Evolutionary conservation across 2,113 vertebrate genomes (phyloP).

Genomic region (Chascanopsetta lugubris): DNA sequence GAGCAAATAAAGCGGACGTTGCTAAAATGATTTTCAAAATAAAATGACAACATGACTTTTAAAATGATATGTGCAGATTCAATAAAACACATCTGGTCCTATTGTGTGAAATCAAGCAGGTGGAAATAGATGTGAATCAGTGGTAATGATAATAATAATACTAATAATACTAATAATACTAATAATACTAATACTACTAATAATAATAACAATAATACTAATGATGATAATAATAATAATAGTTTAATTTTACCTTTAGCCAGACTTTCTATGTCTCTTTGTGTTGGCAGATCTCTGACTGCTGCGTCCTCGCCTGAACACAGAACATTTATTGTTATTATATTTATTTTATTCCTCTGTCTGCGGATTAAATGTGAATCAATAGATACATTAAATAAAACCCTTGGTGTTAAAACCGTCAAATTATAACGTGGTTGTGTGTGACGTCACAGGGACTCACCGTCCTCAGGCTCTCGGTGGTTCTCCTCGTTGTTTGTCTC

Average conservation of each 20-base stretch:
- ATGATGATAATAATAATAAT: slow-evolving; percentile 2
- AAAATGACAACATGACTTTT: background rate
- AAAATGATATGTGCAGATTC: too few relatives aligned
- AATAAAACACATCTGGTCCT: too few relatives aligned
- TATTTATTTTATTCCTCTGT: too few relatives aligned
- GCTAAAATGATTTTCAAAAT: background rate
- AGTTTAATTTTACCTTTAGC: slow-evolving; percentile 88
- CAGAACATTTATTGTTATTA: slow-evolving; percentile 36
- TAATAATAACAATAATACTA: slow-evolving; percentile 17
- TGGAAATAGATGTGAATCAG: background rate
- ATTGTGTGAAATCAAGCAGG: background rate
- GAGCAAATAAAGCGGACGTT: background rate
- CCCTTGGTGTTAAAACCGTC: too few relatives aligned
- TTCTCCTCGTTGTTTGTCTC: slow-evolving; percentile 89
- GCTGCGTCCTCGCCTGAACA: slow-evolving; percentile 85
- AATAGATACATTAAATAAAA: too few relatives aligned
- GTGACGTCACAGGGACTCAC: slow-evolving; percentile 66
- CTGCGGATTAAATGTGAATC: background rate
- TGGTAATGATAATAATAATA: slow-evolving; percentile 14
- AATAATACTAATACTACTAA: too few relatives aligned
- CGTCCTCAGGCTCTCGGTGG: slow-evolving; percentile 84
- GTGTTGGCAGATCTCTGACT: slow-evolving; percentile 79
- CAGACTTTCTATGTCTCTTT: slow-evolving; percentile 89
- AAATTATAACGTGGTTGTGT: too few relatives aligned
- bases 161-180: slow-evolving; percentile 6